Conservation (phyloP, 2,888 invertebrate genomes). For the Machimus rusticus region DNA sequence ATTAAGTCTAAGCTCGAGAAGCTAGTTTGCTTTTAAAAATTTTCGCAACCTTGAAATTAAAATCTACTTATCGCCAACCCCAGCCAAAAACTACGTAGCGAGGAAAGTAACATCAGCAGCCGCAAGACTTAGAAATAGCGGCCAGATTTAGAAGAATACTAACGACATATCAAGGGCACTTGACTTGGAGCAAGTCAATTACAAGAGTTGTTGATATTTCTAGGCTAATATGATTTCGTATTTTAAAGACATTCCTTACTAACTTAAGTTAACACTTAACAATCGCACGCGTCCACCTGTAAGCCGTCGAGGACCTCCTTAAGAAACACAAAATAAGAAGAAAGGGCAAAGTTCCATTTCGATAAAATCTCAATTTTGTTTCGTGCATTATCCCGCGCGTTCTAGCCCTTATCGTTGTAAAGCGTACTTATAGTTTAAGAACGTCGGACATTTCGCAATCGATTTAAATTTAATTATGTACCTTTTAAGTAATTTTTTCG, state of each 20-base stretch:
- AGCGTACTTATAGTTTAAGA: conserved; percentile 3
- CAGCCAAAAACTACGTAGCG: background rate
- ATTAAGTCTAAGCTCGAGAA: no score
- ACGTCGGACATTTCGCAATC: background rate
- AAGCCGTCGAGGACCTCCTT: background rate
- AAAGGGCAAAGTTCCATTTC: background rate
- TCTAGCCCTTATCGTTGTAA: background rate
- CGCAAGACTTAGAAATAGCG: background rate
- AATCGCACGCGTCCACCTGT: background rate
- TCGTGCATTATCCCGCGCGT: background rate
- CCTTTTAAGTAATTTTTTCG: background rate
- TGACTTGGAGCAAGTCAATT: conserved; percentile 14
- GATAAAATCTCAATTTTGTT: background rate
- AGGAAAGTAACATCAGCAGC: background rate
- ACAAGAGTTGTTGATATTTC: conserved; percentile 2
- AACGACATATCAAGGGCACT: conserved; percentile 21
- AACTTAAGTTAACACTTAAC: conserved; percentile 13
- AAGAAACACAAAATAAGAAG: background rate
- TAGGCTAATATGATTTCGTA: conserved; percentile 5
- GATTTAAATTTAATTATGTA: background rate
- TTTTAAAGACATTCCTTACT: conserved; percentile 14
- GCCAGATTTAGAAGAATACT: background rate
- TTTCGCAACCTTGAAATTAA: background rate
- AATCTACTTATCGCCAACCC: background rate
- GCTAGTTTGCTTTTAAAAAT: background rate